phyloP scores from a whole-genome alignment of 2,113 vertebrate species.

The Engraulis encrasicolus region DNA sequence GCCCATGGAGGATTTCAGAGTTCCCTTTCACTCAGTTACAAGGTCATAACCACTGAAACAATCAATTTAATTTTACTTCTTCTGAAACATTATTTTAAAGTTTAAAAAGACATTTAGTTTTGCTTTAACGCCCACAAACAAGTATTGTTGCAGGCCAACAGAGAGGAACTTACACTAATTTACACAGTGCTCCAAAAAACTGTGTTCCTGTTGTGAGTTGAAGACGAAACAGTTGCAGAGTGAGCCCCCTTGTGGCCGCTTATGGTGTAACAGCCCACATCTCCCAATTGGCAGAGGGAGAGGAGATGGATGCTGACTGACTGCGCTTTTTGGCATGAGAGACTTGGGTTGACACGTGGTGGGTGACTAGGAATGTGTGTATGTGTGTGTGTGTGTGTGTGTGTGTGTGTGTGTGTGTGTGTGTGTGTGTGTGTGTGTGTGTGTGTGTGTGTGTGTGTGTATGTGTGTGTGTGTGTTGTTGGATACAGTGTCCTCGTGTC shows the following conservation, averaged over 20 bases:
- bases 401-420: slow-evolving; percentile 29
- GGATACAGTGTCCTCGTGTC: too few species aligned
- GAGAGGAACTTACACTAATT: background rate
- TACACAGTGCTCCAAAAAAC: background rate
- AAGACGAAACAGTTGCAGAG: background rate
- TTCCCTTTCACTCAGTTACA: too few species aligned
- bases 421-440: slow-evolving; percentile 25
- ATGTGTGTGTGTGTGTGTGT: background rate
- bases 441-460: too few species aligned
- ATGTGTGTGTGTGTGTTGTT: too few species aligned
- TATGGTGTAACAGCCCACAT: background rate
- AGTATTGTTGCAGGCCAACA: too few species aligned
- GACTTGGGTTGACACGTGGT: too few species aligned
- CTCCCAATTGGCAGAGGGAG: background rate
- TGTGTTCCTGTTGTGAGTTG: background rate
- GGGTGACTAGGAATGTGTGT: slow-evolving; percentile 30
- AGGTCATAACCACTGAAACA: too few species aligned
- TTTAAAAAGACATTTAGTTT: too few species aligned
- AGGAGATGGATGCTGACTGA: background rate
- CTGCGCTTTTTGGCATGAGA: background rate
- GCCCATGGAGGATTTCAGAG: too few species aligned
- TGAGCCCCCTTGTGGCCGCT: background rate
- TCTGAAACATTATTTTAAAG: too few species aligned
- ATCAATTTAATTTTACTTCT: too few species aligned
- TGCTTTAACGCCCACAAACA: too few species aligned